Evolutionary conservation across 2,797 vertebrate species (phyloP), one percentile per base, ranked within the genome.

Genomic region (Pseudomugil gertrudae): DNA sequence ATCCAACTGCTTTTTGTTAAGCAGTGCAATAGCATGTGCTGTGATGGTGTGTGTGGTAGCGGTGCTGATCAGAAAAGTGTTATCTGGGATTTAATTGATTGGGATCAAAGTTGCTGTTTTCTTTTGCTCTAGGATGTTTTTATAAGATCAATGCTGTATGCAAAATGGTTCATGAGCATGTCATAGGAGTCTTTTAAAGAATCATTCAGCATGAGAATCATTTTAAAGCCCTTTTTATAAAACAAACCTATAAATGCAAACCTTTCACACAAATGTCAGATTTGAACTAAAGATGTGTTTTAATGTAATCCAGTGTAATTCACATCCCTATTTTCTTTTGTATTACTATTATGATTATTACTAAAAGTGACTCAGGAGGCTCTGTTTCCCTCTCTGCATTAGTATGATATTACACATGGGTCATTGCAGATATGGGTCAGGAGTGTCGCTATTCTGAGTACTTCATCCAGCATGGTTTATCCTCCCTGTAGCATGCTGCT

Each of bases 341-440:
- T 63, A 54, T 76, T 74, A 70, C 55, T 71, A 56, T 61, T 33
- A 63, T 2, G 26, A 32, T 57, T 81, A 40, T 24, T 33, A 27
- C 68, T 53, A 27, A 77, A 81, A 69, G 74, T 84, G 58, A 89
- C 59, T 62, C 24, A 17, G 70, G 60, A 30, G 57, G 63, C 36
- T 83, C 57, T 23, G 26, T 70, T 76, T 65, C 70, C 40, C 59
- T 30, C 57, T 69, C 27, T 63, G 50, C 62, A 61, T 89, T 64
- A 81, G 69, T 80, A 60, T 80, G 50, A 73, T 53, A 52, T 65
- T 72, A 80, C 73, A 93, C 91, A 76, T 92, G 81, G 92, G 91
- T 91, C 92, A 89, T n/a, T 73, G 79, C 80, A 89, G 74, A 88
- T 92, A 84, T 89, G 83, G 87, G 85, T 92, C 90, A 91, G 76